These are phyloP conservation scores for Ophioninae sp. DNA, from an alignment of 2,888 invertebrate genomes.

Conservation along the genomic window DNA sequence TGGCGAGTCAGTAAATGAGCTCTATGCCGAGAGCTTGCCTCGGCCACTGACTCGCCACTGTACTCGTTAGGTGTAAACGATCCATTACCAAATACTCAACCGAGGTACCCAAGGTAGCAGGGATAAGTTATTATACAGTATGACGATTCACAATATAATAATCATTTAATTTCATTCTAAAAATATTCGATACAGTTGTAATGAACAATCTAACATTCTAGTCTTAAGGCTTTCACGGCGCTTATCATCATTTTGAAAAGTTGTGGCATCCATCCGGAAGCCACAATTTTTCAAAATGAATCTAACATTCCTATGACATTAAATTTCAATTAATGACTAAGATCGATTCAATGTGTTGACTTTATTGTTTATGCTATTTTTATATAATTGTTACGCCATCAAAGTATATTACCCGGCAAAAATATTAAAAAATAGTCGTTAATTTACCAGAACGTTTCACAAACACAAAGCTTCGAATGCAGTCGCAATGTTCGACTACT, in stretches of 20 bases:
- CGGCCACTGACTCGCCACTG: no score
- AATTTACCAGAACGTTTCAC: no score
- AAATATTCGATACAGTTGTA: not conserved
- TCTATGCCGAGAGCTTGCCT: no score
- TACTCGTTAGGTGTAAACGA: no score
- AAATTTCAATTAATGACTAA: not conserved
- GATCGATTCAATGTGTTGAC: not conserved
- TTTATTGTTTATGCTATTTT: not conserved
- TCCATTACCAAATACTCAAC: not conserved
- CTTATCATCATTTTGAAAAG: no score
- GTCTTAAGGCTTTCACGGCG: no score
- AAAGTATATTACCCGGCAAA: not conserved
- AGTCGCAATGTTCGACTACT: not conserved
- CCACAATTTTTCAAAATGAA: no score
- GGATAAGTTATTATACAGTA: no score
- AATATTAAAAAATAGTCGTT: not conserved
- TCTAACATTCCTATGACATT: not conserved
- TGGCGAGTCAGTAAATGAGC: no score
- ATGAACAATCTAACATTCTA: not conserved
- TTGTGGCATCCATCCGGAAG: no score
- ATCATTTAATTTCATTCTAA: no score
- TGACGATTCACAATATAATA: no score
- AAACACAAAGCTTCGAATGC: not conserved
- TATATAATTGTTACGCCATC: not conserved
- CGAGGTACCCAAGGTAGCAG: not conserved